phyloP scores from a whole-genome alignment of 1,140 invertebrate genomes.

The Halesus radiatus region DNA sequence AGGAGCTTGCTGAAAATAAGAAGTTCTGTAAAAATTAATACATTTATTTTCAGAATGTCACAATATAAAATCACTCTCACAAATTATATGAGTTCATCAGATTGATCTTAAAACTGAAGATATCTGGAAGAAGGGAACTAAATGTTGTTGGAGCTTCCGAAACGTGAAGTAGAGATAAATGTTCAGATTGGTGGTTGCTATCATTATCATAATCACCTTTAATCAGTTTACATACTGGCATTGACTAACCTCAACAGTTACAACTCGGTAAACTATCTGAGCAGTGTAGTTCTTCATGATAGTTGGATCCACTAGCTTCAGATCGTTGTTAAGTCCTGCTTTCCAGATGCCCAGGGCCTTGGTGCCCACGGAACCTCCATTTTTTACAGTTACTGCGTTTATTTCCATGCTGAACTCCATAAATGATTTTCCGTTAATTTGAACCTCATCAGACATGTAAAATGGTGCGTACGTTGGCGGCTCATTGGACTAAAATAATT shows the following conservation, averaged over 20 bases:
- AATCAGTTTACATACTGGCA: too few relatives aligned
- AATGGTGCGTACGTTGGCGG: conserved; percentile 77
- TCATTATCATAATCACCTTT: too few relatives aligned
- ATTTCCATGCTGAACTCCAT: conserved; percentile 82
- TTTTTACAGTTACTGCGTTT: conserved; percentile 75
- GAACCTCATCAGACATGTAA: conserved; percentile 69
- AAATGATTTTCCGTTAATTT: conserved; percentile 78
- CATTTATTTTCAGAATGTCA: neutral
- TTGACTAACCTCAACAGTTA: conserved; percentile 78
- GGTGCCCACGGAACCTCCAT: conserved; percentile 76
- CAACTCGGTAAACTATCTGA: conserved; percentile 84
- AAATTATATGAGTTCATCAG: too few relatives aligned
- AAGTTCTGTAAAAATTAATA: neutral
- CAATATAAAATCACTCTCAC: neutral
- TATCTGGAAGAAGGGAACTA: too few relatives aligned
- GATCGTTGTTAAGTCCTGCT: conserved; percentile 75
- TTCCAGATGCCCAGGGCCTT: conserved; percentile 77
- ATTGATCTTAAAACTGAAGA: too few relatives aligned
- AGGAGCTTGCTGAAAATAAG: conserved; percentile 80
- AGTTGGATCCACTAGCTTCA: conserved; percentile 74
- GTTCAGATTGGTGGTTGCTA: too few relatives aligned
- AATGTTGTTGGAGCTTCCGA: too few relatives aligned
- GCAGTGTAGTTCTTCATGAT: conserved; percentile 83
- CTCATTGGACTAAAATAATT: conserved; percentile 72
- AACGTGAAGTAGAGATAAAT: too few relatives aligned